These are phyloP conservation scores for Himalopsyche anomala DNA, from an alignment of 2,888 invertebrate genomes.

Conservation along the genomic window DNA sequence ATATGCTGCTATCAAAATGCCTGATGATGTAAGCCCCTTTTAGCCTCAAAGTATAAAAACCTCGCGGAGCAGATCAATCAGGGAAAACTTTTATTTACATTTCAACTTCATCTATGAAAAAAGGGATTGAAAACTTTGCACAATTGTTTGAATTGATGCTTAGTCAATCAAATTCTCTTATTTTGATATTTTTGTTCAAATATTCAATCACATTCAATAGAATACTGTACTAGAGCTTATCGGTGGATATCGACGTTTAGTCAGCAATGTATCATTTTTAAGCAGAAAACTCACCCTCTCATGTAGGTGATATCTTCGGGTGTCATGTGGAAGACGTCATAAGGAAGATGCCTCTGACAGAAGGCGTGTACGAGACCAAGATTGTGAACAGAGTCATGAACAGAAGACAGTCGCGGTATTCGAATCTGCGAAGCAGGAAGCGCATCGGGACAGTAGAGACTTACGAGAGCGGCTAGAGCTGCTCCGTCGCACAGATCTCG, in stretches of 20 bases:
- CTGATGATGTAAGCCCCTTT: no score
- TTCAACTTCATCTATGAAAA: no score
- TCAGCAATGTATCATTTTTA: background rate
- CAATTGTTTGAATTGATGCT: no score
- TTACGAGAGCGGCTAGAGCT: constrained; percentile 89
- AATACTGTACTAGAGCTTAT: background rate
- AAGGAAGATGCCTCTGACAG: constrained; percentile 89
- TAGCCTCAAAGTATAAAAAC: no score
- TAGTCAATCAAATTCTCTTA: no score
- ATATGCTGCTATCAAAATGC: no score
- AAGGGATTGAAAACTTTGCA: no score
- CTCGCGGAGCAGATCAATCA: no score
- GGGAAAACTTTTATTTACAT: no score
- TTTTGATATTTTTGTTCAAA: no score
- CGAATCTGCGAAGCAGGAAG: constrained; percentile 75
- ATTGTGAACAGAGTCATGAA: constrained; percentile 94
- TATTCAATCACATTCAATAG: background rate
- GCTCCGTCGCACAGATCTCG: constrained; percentile 95
- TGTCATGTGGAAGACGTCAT: constrained; percentile 93
- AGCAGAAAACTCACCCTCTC: constrained; percentile 81
- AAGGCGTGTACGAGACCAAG: constrained; percentile 92
- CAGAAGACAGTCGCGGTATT: constrained; percentile 82
- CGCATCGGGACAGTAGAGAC: constrained; percentile 87
- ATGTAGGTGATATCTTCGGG: constrained; percentile 97
- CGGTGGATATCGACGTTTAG: background rate